A percentile compares a stretch with the other conserved stretches of the same genome.
These are phyloP conservation scores for Bubo bubo DNA, from an alignment of 2,113 vertebrate genomes.

Conservation along the genomic window DNA sequence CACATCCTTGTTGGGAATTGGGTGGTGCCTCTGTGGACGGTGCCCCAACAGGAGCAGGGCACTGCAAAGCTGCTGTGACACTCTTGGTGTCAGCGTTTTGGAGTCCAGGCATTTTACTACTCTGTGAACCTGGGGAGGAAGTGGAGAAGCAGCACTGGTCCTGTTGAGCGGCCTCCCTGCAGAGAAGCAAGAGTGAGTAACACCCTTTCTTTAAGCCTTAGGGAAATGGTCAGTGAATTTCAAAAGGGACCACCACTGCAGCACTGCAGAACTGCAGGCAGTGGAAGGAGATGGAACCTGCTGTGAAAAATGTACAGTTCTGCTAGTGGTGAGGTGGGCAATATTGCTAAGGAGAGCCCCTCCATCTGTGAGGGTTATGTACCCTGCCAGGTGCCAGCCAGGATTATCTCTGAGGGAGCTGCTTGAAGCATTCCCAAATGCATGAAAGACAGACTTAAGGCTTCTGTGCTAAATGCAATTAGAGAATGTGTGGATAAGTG, in stretches of 20 bases:
- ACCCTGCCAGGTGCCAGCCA: not conserved
- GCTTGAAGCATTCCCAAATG: not conserved
- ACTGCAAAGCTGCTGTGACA: not conserved
- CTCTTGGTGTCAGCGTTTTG: not conserved
- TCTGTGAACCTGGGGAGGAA: not conserved
- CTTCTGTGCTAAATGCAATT: not conserved
- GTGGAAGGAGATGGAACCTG: not conserved
- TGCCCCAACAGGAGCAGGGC: not conserved
- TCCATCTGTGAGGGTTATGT: rapidly evolving
- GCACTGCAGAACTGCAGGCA: not conserved
- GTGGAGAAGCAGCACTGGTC: not conserved
- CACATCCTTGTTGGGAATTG: rapidly evolving
- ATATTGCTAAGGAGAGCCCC: not conserved
- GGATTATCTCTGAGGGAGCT: not conserved
- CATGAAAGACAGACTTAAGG: not conserved
- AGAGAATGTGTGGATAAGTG: not conserved
- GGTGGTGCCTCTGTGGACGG: not conserved
- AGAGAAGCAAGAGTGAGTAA: not conserved
- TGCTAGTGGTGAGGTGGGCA: not conserved
- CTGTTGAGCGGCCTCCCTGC: rapidly evolving
- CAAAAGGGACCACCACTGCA: not conserved
- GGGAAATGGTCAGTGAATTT: not conserved
- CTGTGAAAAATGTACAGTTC: not conserved
- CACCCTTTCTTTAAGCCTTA: not conserved
- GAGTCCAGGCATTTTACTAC: not conserved